A percentile compares a stretch with the other conserved stretches of the same genome.
phyloP scores from a whole-genome alignment of 2,888 invertebrate genomes.

The Rhorus exstirpatorius region DNA sequence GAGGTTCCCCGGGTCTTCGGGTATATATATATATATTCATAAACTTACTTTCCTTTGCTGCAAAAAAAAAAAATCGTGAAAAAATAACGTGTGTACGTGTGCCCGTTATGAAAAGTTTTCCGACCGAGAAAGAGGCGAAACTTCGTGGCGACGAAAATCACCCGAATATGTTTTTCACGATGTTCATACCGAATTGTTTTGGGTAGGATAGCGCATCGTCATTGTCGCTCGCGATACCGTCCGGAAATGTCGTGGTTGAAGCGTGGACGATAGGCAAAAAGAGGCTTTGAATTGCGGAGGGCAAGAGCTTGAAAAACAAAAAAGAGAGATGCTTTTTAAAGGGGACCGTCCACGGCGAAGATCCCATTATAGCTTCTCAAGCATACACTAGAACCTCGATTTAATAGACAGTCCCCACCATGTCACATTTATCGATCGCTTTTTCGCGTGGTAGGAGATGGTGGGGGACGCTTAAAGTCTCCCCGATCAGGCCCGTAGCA shows the following conservation, averaged over 20 bases:
- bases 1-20: not conserved
- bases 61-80: not conserved
- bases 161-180: conserved; percentile 36
- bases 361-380: conserved; percentile 77
- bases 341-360: conserved; percentile 62
- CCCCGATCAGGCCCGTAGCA: too few relatives aligned
- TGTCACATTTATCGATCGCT: too few relatives aligned
- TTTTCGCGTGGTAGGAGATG: too few relatives aligned
- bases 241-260: conserved; percentile 65
- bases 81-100: not conserved
- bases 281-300: too few relatives aligned
- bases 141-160: conserved; percentile 19
- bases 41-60: conserved; percentile 10
- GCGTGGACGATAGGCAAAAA: conserved; percentile 51
- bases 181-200: not conserved
- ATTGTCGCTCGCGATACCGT: conserved; percentile 48
- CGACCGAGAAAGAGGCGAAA: conserved; percentile 32
- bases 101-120: conserved; percentile 49
- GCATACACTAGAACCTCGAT: conserved; percentile 63
- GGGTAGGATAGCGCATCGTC: conserved; percentile 15
- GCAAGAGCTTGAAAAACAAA: conserved; percentile 42
- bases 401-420: too few relatives aligned
- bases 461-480: too few relatives aligned
- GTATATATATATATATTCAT: not conserved
- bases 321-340: conserved; percentile 61